phyloP scores from a whole-genome alignment of 2,888 invertebrate species.

The Cheilosia impressa region DNA sequence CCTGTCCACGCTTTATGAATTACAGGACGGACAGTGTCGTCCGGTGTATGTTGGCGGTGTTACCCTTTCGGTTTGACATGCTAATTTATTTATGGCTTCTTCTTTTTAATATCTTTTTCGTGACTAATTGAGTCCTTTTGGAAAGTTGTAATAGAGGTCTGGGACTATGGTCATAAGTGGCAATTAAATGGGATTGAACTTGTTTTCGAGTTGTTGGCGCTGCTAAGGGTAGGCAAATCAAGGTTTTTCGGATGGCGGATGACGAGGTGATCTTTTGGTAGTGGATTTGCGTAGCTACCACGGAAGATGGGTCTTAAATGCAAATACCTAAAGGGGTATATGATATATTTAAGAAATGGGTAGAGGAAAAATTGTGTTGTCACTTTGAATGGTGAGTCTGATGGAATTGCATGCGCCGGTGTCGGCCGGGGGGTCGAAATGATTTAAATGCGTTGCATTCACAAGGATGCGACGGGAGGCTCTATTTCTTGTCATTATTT shows the following conservation, averaged over 20 bases:
- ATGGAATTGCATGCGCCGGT: too few species aligned
- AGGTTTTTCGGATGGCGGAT: not conserved
- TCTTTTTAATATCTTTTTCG: slow-evolving; percentile 19
- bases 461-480: too few species aligned
- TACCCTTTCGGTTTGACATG: slow-evolving; percentile 66
- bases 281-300: too few species aligned
- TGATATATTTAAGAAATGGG: too few species aligned
- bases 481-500: too few species aligned
- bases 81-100: slow-evolving; percentile 67
- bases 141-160: slow-evolving; percentile 4
- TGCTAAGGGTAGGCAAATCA: not conserved
- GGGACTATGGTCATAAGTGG: slow-evolving; percentile 33
- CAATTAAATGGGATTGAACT: slow-evolving; percentile 48
- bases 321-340: too few species aligned
- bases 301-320: too few species aligned
- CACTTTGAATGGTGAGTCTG: too few species aligned
- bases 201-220: slow-evolving; percentile 12
- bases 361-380: too few species aligned
- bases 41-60: slow-evolving; percentile 10
- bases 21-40: slow-evolving; percentile 44
- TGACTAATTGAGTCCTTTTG: slow-evolving; percentile 48
- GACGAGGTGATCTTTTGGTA: too few species aligned
- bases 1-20: slow-evolving; percentile 21
- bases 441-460: too few species aligned
- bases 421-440: too few species aligned